These are phyloP conservation scores for Lobophora halterata DNA, from an alignment of 2,888 invertebrate species.

Conservation along the genomic window DNA sequence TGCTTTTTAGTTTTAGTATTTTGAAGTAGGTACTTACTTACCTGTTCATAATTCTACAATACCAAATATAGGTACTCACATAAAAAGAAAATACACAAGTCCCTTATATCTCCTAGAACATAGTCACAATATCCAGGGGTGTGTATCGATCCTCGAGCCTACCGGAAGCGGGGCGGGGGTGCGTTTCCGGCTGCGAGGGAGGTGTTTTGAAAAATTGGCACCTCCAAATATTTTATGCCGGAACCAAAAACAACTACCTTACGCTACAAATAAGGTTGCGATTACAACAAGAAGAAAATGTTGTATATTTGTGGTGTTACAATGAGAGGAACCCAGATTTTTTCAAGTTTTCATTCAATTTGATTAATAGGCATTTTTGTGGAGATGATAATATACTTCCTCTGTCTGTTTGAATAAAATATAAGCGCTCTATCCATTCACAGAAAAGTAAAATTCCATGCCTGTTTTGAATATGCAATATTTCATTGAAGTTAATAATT, in stretches of 20 bases:
- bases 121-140: constrained; percentile 60
- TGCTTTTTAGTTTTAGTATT: too few species aligned
- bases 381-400: constrained; percentile 24
- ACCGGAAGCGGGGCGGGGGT: constrained; percentile 66
- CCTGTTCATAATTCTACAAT: too few species aligned
- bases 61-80: too few species aligned
- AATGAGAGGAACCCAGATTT: constrained; percentile 48
- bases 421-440: constrained; percentile 2
- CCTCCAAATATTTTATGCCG: constrained; percentile 52
- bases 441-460: too few species aligned
- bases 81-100: constrained; percentile 24
- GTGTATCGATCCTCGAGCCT: constrained; percentile 74
- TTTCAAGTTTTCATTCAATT: constrained; percentile 35
- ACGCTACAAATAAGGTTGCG: constrained; percentile 33
- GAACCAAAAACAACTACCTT: constrained; percentile 43
- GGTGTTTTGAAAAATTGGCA: constrained; percentile 80
- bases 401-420: constrained; percentile 6
- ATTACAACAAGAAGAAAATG: constrained; percentile 28
- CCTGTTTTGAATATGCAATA: too few species aligned
- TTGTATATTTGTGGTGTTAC: constrained; percentile 41
- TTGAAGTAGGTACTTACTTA: too few species aligned
- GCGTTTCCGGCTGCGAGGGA: constrained; percentile 62
- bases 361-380: constrained; percentile 35
- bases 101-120: constrained; percentile 45
- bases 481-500: too few species aligned